Evolutionary conservation across 1,140 invertebrate species (phyloP).

Genomic region (Sitobion miscanthi): DNA sequence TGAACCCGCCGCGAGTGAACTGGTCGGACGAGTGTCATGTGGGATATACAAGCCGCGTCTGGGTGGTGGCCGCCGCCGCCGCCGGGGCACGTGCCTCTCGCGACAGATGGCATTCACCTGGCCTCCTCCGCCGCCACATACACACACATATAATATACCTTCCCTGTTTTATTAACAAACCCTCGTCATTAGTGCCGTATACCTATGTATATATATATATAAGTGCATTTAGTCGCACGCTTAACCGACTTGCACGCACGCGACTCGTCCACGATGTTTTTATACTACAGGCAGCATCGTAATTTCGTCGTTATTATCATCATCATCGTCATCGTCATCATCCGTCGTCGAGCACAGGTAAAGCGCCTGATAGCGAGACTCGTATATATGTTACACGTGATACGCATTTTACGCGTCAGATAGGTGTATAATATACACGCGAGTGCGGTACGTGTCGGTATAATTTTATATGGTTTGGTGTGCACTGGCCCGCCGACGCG

Average conservation of each 20-base stretch:
- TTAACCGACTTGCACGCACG: neutral
- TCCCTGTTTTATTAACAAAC: conserved; percentile 37
- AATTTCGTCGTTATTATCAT: neutral
- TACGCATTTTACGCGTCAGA: neutral
- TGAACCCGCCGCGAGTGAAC: conserved; percentile 50
- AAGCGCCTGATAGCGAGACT: neutral
- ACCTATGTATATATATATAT: neutral
- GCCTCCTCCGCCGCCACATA: neutral
- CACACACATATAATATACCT: neutral
- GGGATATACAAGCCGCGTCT: conserved; percentile 44
- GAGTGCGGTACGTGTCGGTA: neutral
- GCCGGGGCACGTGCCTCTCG: conserved; percentile 49
- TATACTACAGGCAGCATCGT: neutral
- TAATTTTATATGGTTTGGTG: neutral
- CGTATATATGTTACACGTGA: neutral
- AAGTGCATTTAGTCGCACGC: neutral
- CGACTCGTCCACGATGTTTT: no score
- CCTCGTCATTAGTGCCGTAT: conserved; percentile 44
- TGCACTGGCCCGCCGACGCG: neutral
- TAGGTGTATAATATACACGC: neutral
- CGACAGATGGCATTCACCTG: conserved; percentile 54
- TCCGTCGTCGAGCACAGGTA: neutral
- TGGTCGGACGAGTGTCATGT: conserved; percentile 56
- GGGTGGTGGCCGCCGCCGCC: conserved; percentile 10
- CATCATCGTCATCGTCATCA: neutral